A percentile compares a stretch with the other conserved stretches of the same genome.
Conservation (phyloP, 2,888 invertebrate species). For the Melanchra persicariae region DNA sequence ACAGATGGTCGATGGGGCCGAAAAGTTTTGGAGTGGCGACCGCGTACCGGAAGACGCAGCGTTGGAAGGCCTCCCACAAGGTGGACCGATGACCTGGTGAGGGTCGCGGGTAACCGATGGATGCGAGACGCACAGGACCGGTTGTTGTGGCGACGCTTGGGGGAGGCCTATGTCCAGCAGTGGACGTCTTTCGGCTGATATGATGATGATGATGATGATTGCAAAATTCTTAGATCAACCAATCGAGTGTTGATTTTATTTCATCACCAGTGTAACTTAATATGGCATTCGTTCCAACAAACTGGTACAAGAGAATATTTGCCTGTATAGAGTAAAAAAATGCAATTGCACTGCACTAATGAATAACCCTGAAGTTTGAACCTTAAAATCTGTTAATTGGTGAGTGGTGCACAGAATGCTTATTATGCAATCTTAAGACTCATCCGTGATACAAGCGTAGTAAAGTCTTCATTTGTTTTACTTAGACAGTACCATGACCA, state of each 20-base stretch:
- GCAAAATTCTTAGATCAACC: not conserved
- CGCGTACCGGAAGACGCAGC: too few species aligned
- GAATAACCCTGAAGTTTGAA: slow-evolving; percentile 36
- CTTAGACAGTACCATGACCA: too few species aligned
- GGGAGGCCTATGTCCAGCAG: too few species aligned
- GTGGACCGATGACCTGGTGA: too few species aligned
- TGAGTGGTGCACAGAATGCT: slow-evolving; percentile 10
- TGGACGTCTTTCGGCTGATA: too few species aligned
- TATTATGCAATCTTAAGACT: slow-evolving; percentile 2
- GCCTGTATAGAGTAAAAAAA: slow-evolving; percentile 13
- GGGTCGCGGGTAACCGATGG: too few species aligned
- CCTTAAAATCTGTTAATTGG: slow-evolving; percentile 40
- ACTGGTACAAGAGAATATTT: not conserved
- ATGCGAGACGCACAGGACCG: too few species aligned
- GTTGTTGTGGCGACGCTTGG: too few species aligned
- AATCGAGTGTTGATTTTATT: not conserved
- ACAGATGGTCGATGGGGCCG: too few species aligned
- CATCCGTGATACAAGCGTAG: not conserved
- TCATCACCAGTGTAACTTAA: slow-evolving; percentile 9
- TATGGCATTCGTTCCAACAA: slow-evolving; percentile 41
- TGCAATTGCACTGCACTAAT: slow-evolving; percentile 18
- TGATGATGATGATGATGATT: too few species aligned
- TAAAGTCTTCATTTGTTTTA: slow-evolving; percentile 7
- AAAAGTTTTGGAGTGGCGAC: too few species aligned
- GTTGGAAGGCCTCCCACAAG: too few species aligned